Percentiles rank a stretch among this genome's conserved stretches.
Conservation (phyloP, 2,113 vertebrate species). For the Oreochromis tanganicae region DNA sequence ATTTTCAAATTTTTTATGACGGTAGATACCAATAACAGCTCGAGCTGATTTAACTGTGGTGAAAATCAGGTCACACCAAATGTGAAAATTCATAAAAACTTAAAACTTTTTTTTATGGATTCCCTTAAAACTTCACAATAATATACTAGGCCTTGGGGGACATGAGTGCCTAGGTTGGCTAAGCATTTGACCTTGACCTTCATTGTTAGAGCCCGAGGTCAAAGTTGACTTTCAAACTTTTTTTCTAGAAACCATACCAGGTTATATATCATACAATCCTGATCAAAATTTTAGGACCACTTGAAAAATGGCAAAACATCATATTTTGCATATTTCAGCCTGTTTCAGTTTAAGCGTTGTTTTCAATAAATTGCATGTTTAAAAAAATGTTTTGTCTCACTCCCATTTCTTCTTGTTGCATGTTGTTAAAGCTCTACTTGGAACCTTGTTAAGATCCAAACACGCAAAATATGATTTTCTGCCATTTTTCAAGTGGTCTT, state of each 20-base stretch:
- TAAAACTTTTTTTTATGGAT: neutral
- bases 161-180: neutral
- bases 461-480: neutral
- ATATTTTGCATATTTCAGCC: neutral
- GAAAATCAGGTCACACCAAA: neutral
- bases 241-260: neutral
- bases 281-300: neutral
- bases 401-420: neutral
- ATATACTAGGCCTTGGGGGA: neutral
- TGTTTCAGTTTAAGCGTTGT: neutral
- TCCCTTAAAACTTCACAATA: neutral
- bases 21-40: neutral
- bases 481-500: neutral
- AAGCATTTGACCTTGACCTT: neutral
- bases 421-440: neutral
- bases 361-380: neutral
- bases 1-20: neutral
- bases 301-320: neutral
- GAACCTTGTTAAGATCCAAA: neutral
- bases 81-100: neutral
- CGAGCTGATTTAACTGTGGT: neutral
- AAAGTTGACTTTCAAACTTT: neutral
- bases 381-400: neutral
- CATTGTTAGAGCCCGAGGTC: neutral
- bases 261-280: neutral